A percentile compares a stretch with the other conserved stretches of the same genome.
phyloP scores from a whole-genome alignment of 2,888 invertebrate genomes.

The Schizaphis graminum region DNA sequence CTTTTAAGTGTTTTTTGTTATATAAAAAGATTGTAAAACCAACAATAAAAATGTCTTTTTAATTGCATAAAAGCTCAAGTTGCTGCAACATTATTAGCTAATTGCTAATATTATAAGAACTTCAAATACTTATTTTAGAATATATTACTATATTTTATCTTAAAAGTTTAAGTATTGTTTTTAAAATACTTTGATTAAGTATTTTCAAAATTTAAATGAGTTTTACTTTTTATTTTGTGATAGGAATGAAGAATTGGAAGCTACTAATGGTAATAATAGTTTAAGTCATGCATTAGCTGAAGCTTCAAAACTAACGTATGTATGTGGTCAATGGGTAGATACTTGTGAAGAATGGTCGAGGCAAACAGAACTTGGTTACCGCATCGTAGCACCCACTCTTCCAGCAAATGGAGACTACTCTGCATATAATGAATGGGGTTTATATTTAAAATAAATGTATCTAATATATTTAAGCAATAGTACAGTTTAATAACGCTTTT shows the following conservation, averaged over 20 bases:
- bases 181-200: constrained; percentile 34
- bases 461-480: constrained; percentile 39
- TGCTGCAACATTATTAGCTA: too few species aligned
- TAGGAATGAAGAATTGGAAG: constrained; percentile 66
- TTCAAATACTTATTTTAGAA: neutral
- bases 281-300: constrained; percentile 78
- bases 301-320: constrained; percentile 83
- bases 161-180: neutral
- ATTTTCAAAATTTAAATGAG: neutral
- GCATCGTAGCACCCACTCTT: constrained; percentile 86
- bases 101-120: neutral
- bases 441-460: constrained; percentile 68
- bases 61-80: too few species aligned
- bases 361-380: constrained; percentile 78
- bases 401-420: constrained; percentile 89
- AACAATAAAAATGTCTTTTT: too few species aligned
- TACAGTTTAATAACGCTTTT: constrained; percentile 53
- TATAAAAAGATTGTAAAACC: too few species aligned
- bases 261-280: constrained; percentile 72
- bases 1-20: neutral
- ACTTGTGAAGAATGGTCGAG: constrained; percentile 74
- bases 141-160: neutral
- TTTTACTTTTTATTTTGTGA: constrained; percentile 1
- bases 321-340: constrained; percentile 84
- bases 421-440: constrained; percentile 83